phyloP scores from a whole-genome alignment of 2,888 invertebrate genomes.

The Ophion costatus region DNA sequence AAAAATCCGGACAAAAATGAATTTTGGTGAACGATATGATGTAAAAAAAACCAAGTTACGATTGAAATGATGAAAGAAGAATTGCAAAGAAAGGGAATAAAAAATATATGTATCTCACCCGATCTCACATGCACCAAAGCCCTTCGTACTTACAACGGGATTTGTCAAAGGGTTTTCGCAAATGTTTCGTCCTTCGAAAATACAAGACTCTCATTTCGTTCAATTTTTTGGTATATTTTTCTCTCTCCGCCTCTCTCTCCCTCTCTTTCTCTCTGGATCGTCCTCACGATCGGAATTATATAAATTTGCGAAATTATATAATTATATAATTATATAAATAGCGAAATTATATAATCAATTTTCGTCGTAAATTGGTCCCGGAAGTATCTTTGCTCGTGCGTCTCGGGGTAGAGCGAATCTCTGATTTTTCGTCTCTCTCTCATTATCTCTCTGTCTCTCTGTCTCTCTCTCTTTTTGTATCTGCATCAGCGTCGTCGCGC shows the following conservation, averaged over 20 bases:
- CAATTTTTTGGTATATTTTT: constrained; percentile 33
- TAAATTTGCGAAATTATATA: constrained; percentile 1
- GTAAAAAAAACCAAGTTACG: constrained; percentile 47
- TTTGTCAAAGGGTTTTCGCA: constrained; percentile 70
- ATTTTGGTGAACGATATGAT: constrained; percentile 28
- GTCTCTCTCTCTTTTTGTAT: constrained; percentile 54
- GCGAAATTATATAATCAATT: constrained; percentile 23
- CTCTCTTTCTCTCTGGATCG: constrained; percentile 47
- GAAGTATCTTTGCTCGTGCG: constrained; percentile 50
- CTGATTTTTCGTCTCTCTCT: constrained; percentile 20
- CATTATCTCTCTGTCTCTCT: constrained; percentile 31
- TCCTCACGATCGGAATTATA: constrained; percentile 47
- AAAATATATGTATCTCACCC: constrained; percentile 59
- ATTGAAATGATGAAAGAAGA: constrained; percentile 38
- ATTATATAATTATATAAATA: neutral
- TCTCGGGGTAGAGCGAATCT: constrained; percentile 54
- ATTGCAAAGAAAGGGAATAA: constrained; percentile 43
- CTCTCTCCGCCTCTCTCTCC: constrained; percentile 43
- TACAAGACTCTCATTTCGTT: constrained; percentile 37
- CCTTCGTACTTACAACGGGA: constrained; percentile 81
- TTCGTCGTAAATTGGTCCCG: constrained; percentile 61
- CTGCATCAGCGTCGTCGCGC: constrained; percentile 60
- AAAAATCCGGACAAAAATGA: neutral
- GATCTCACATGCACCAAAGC: constrained; percentile 80
- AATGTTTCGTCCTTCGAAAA: constrained; percentile 57